These are phyloP conservation scores for Monopterus albus DNA, from an alignment of 2,113 vertebrate species.

Conservation along the genomic window DNA sequence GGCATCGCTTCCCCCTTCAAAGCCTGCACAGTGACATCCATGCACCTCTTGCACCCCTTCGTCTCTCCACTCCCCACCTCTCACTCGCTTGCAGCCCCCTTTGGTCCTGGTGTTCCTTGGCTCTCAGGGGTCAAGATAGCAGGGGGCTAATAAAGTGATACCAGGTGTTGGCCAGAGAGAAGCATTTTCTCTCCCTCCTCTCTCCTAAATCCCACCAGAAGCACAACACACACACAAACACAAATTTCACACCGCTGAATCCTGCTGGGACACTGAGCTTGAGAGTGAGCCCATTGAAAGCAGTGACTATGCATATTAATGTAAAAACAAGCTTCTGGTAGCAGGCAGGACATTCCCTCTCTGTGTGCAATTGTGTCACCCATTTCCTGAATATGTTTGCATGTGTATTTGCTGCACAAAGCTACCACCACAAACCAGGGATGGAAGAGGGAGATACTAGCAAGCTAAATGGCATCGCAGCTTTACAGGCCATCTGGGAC, in stretches of 20 bases:
- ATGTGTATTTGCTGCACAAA: conserved; percentile 26
- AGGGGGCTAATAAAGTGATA: conserved; percentile 87
- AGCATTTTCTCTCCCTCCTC: conserved; percentile 20
- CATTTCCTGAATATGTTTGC: conserved; percentile 24
- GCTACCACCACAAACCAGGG: neutral
- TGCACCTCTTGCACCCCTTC: conserved; percentile 49
- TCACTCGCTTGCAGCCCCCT: conserved; percentile 58
- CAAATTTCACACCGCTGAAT: conserved; percentile 75
- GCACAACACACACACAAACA: too few relatives aligned
- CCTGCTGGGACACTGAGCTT: conserved; percentile 59
- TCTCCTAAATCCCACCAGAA: conserved; percentile 65
- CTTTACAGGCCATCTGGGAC: conserved; percentile 52
- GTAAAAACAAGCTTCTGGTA: conserved; percentile 60
- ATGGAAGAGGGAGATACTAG: neutral
- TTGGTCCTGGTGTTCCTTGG: conserved; percentile 77
- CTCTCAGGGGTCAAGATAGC: conserved; percentile 79
- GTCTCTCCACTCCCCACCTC: conserved; percentile 41
- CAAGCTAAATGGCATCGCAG: conserved; percentile 29
- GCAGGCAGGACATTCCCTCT: conserved; percentile 15
- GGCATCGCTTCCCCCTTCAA: conserved; percentile 81
- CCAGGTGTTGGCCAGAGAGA: conserved; percentile 83
- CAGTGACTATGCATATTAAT: conserved; percentile 52
- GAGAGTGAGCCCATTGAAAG: conserved; percentile 29
- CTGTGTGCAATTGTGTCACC: conserved; percentile 30
- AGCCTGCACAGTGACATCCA: conserved; percentile 75